phyloP scores from a whole-genome alignment of 2,113 vertebrate species.

The Varanus salvator region DNA sequence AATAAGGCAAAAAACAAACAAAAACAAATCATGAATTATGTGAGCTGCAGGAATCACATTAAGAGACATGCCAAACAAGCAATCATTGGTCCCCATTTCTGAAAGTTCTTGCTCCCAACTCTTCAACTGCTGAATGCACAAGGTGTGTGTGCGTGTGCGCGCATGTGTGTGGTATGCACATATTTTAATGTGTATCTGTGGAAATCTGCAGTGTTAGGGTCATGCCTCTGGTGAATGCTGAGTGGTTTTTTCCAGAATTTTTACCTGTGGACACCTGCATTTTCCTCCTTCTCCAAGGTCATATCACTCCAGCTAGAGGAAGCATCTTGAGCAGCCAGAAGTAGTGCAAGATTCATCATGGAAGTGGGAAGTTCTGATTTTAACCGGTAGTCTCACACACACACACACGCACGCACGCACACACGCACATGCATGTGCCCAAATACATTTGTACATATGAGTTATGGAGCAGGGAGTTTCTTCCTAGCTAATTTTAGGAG shows the following conservation, averaged over 20 bases:
- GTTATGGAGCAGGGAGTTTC: not conserved
- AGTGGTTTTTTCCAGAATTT: not conserved
- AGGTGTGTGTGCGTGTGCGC: not conserved
- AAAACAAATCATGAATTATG: constrained; percentile 1
- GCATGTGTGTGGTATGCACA: not conserved
- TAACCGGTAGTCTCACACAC: not conserved
- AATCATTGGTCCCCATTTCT: not conserved
- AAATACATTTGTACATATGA: not conserved
- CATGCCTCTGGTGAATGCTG: not conserved
- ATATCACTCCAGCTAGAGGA: not conserved
- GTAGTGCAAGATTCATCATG: not conserved
- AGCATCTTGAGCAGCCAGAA: not conserved
- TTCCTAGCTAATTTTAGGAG: constrained; percentile 1
- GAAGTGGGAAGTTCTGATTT: not conserved
- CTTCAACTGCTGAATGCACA: constrained; percentile 17
- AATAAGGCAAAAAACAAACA: not conserved
- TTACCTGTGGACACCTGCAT: not conserved
- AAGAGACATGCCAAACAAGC: constrained; percentile 40
- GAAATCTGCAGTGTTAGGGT: not conserved
- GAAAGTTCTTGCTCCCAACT: constrained; percentile 7
- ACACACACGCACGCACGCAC: not conserved
- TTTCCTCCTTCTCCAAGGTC: not conserved
- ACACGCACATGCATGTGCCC: not conserved
- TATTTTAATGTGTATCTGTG: constrained; percentile 7
- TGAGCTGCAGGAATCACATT: constrained; percentile 22